Evolutionary conservation across 2,888 invertebrate species (phyloP), one percentile per base, ranked within the genome.

Genomic region (Nomada goodeniana): DNA sequence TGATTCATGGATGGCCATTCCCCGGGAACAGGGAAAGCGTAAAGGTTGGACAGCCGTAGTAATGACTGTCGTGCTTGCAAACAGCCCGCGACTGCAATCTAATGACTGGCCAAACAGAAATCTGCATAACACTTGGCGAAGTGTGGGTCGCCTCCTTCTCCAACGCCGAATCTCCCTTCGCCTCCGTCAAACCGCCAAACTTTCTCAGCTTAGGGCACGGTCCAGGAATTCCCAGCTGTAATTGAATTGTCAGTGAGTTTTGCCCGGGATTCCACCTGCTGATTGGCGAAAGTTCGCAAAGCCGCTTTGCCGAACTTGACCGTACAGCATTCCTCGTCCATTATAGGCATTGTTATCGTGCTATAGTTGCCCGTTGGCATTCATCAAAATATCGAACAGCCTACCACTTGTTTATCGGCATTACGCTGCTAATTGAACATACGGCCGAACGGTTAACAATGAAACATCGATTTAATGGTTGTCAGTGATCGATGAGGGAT

Each of bases 41-140:
- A 55, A 7, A 57, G 70, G 61, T 44, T 50, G 65, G 74, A 68
- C 75, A 75, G 81, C 47, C 74, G 67, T 79, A 86, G 83, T 86
- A 83, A 85, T 85, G 86, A 85, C 87, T 87, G 88, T 88, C 87
- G 92, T 92, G 90, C 73, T 76, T 91, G 91, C 94, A 92, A 92
- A 92, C 89, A 92, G 88, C 91, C 88, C 86, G 89, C 94, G 76
- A 50, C 61, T 90, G 91, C 94, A 90, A 91, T 91, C 89, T 95
- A 95, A 95, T 95, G 95, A 95, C 95, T 95, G 94, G 94, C 94
- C 95, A 95, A 95, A 95, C 95, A 95, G 93, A 93, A 94, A 95
- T 95, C 95, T 95, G 95, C 95, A 95, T 95, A 95, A 92, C 89
- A 90, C 91, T 90, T 87, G 88, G 86, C 82, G 84, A 86, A 87